Evolutionary conservation across 2,797 vertebrate genomes (phyloP), one percentile per base, ranked within the genome.

Genomic region (Lutjanus campechanus): DNA sequence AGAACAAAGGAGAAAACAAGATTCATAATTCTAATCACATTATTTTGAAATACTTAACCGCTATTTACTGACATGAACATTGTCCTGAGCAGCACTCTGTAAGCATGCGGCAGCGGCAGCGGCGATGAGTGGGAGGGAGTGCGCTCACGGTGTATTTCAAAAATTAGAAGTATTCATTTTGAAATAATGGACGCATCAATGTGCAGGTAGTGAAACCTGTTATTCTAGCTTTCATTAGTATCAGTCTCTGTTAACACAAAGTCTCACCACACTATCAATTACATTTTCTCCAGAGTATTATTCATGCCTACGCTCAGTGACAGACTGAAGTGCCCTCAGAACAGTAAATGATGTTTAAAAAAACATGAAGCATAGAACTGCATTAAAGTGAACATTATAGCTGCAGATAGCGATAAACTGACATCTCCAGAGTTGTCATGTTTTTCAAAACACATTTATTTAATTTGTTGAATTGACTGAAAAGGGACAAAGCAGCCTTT

Each of bases 1-100:
- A 87, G 1, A 67, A 78, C 17, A 62, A 62, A 60, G 13, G 8
- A 77, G 7, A 76, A 85, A 55, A 36, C 29, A 36, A 5, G 3
- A 36, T 36, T 36, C 2, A 74, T 0, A 7, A 63, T 46, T 29
- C 9, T 73, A 36, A 41, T 61, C 6, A 29, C 8, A 51, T 46
- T 17, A 9, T 49, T 63, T 69, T 59, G 3, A 68, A 50, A 58
- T 7, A 56, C 12, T 44, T 25, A 19, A 71, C 12, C 0, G 40
- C 19, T 3, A 63, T 59, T 63, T 69, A 43, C 11, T 44, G 47
- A 64, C 10, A 67, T 29, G n/a, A 67, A 50, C 20, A 17, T 5
- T 55, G 44, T 68, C 10, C 11, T 50, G 0, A 75, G 40, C 44
- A 59, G 29, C 11, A 29, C 44, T 62, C 16, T 58, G 43, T n/a